A percentile compares a stretch with the other conserved stretches of the same genome.
Evolutionary conservation across 2,113 vertebrate species (phyloP).

Genomic region (Pionites leucogaster): DNA sequence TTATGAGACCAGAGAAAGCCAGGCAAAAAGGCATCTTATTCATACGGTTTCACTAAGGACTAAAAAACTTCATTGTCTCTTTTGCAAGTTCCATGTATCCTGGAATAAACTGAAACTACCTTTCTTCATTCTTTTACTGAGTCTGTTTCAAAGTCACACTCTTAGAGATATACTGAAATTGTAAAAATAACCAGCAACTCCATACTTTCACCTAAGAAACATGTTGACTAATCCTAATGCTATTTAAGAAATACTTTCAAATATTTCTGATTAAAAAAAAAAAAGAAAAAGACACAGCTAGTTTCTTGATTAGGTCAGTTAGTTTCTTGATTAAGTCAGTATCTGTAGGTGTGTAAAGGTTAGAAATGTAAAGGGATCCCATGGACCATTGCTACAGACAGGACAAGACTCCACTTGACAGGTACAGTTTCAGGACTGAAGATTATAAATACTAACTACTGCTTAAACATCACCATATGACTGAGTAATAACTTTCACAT

Average conservation of each 20-base stretch:
- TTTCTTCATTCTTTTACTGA: background rate
- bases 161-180: background rate
- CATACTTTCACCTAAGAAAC: background rate
- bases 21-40: background rate
- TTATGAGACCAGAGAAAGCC: background rate
- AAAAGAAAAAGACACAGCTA: background rate
- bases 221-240: background rate
- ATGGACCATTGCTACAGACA: background rate
- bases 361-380: background rate
- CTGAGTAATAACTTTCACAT: background rate
- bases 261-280: background rate
- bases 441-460: background rate
- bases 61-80: background rate
- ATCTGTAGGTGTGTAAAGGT: background rate
- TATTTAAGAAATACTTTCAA: background rate
- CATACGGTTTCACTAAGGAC: background rate
- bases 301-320: background rate
- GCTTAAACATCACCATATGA: background rate
- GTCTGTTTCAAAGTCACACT: background rate
- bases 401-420: background rate
- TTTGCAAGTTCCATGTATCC: background rate
- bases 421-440: background rate
- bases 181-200: background rate
- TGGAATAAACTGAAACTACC: background rate
- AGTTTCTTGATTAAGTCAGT: background rate